A percentile compares a stretch with the other conserved stretches of the same genome.
Conservation (phyloP, 2,888 invertebrate species). For the Parelbella ahira region DNA sequence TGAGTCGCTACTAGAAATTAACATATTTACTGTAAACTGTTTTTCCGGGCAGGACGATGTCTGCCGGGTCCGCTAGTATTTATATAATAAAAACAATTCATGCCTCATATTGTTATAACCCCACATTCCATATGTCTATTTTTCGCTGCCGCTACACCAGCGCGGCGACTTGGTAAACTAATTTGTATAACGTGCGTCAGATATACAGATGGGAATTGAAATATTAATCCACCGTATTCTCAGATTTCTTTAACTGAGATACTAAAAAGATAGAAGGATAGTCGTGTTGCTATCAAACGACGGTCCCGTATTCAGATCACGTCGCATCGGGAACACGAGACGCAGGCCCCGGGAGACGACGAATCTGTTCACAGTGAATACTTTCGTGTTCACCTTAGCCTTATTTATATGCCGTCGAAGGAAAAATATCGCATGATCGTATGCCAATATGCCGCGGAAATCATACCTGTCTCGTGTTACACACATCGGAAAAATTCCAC, state of each 20-base stretch:
- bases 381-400: slow-evolving; percentile 50
- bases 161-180: no score
- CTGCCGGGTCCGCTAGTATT: no score
- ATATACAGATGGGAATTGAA: no score
- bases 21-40: no score
- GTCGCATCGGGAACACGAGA: slow-evolving; percentile 62
- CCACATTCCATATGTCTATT: no score
- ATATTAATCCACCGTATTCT: no score
- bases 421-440: slow-evolving; percentile 56
- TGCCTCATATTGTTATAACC: no score
- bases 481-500: background rate
- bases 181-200: no score
- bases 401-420: slow-evolving; percentile 65
- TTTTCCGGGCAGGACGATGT: no score
- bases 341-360: slow-evolving; percentile 66
- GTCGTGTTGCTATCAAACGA: slow-evolving; percentile 5
- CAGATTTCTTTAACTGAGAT: background rate
- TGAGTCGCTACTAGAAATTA: no score
- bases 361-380: slow-evolving; percentile 62
- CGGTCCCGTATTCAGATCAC: slow-evolving; percentile 58
- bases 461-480: background rate
- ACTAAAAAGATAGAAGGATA: background rate
- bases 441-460: slow-evolving; percentile 24
- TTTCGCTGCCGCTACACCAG: no score
- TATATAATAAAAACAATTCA: no score